A percentile compares a stretch with the other conserved stretches of the same genome.
These are phyloP conservation scores for Andrena chrysosceles DNA, from an alignment of 2,888 invertebrate genomes.

Conservation along the genomic window DNA sequence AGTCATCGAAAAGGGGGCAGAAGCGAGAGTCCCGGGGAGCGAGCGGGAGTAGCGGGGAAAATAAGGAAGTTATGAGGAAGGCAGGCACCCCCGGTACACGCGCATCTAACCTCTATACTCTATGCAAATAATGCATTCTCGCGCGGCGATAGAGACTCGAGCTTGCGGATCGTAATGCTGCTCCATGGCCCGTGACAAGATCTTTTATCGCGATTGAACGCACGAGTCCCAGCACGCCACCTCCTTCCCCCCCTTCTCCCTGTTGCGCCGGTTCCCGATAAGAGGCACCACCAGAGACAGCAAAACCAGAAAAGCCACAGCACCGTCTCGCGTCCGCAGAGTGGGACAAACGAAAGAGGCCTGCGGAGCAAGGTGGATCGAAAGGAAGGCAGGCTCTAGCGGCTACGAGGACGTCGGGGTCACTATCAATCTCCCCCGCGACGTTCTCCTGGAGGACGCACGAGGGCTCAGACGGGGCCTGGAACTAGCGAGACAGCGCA, in stretches of 20 bases:
- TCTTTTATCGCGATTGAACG: slow-evolving; percentile 83
- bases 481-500: slow-evolving; percentile 30
- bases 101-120: slow-evolving; percentile 72
- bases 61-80: slow-evolving; percentile 71
- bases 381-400: slow-evolving; percentile 30
- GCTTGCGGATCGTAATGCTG: slow-evolving; percentile 76
- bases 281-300: slow-evolving; percentile 66
- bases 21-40: background rate
- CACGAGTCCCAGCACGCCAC: slow-evolving; percentile 80
- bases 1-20: slow-evolving; percentile 16
- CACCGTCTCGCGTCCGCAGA: slow-evolving; percentile 34
- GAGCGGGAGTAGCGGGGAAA: slow-evolving; percentile 47
- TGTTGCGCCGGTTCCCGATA: slow-evolving; percentile 77
- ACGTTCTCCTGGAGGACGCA: slow-evolving; percentile 53
- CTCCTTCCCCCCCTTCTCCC: slow-evolving; percentile 55
- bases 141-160: slow-evolving; percentile 68
- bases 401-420: slow-evolving; percentile 48
- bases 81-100: slow-evolving; percentile 50
- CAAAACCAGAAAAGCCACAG: slow-evolving; percentile 66
- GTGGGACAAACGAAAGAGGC: slow-evolving; percentile 44
- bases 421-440: slow-evolving; percentile 68
- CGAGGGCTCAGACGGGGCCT: slow-evolving; percentile 42
- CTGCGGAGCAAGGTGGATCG: slow-evolving; percentile 53
- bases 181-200: slow-evolving; percentile 82
- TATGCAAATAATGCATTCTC: slow-evolving; percentile 77